Base-by-base conservation (phyloP, 1,140 invertebrate genomes). In the Trichonephila clavipes region DNA sequence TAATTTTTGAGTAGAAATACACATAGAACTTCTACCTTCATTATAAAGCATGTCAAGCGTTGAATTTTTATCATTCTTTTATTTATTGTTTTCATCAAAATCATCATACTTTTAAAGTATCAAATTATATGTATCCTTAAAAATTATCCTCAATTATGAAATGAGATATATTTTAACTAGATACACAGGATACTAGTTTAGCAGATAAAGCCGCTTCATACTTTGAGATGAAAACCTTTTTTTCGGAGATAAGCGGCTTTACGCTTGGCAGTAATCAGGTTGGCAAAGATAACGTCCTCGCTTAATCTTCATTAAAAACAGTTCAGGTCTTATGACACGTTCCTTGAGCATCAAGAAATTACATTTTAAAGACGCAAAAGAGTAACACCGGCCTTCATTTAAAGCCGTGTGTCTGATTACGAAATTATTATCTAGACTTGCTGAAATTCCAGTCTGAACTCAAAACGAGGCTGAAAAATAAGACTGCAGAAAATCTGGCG, bases 261-360 rank as follows among this genome's bases (percentile, higher is more conserved):
- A 44, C 44, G 58, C 19, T 58, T 85, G 44, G 44, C n/a, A 6
- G 82, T 34, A 51, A 85, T 51, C 82, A 85, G 28, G 82, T 85
- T 58, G n/a, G 44, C n/a, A 12, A 14, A 58, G 82, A 85, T 85
- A 85, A 85, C 58, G 82, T 16, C 21, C 51, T 51, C 58, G 28
- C 82, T 85, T 85, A 85, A 58, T 59, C 82, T 58, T 59, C 82
- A 85, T 85, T 85, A 85, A 85, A 85, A 85, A 85, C 82, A 85
- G 82, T 85, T 85, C 82, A 85, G 21, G 82, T 44, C 14, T 59
- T 85, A 59, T 24, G 44, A 85, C 82, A 58, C n/a, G 10, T n/a
- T 58, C 7, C 19, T n/a, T 85, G 7, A 24, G 21, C 24, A 8
- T n/a, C 44, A n/a, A 34, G 82, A 85, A 85, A 58, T 85, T 59